Evolutionary conservation across 2,888 invertebrate genomes (phyloP), one percentile per base, ranked within the genome.

Genomic region (Dryococelus australis): DNA sequence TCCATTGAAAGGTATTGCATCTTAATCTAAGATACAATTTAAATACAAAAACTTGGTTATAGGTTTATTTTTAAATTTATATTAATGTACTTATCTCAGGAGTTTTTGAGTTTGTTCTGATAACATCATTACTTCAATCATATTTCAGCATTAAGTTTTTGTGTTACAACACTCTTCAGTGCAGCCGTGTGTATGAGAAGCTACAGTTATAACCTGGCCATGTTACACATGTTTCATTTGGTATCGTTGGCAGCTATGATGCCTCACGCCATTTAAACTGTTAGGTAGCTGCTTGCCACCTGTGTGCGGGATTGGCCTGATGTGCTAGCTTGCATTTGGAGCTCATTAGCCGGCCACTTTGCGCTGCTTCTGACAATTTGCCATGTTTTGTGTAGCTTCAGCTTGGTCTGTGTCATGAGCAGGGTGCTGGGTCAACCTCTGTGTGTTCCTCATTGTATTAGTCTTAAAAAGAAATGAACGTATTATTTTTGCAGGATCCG

Each of bases 201-300:
- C 65, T 16, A n/a, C 65, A n/a, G 65, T 65, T n/a, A 24, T 16
- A 24, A 20, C 65, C 65, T n/a, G 24, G 65, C 65, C 65, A n/a
- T 8, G 65, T 12, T n/a, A n/a, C 65, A 65, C 65, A 24, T 65
- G 65, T n/a, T 65, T 65, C 12, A 20, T n/a, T 20, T 65, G 65
- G 65, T n/a, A 24, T 65, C 24, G 65, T 65, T 65, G 65, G 65
- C 65, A 65, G 65, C 65, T 65, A 65, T 65, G 65, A 65, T 65
- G 65, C n/a, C 65, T 65, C 65, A 65, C 65, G 24, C 65, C 65
- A n/a, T 65, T n/a, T 47, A 47, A 47, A 47, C 47, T 47, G 47
- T 5, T 13, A 16, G 20, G 65, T 65, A 65, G 65, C 65, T 65
- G 65, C 65, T 65, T 65, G 65, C 65, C 65, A 13, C 65, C 5